Evolutionary conservation across 2,888 invertebrate genomes (phyloP), one percentile per base, ranked within the genome.

Genomic region (Apeira syringaria): DNA sequence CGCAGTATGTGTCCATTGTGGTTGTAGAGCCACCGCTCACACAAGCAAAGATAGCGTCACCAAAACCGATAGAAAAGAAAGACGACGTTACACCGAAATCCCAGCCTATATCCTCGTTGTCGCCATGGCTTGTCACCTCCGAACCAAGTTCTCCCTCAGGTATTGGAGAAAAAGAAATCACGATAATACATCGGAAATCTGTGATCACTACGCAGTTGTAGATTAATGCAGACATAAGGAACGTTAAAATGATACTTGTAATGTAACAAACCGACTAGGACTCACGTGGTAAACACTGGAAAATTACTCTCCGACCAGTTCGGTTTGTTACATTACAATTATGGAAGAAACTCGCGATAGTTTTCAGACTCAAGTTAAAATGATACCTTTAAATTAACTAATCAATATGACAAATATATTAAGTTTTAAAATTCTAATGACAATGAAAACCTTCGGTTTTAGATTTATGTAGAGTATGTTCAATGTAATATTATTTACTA

Each of bases 131-230:
- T 50, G 96, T 96, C 24, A 93, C 94, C 20, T 93, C 94, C 7
- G 95, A 95, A 64, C 93, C 94, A 10, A 91, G 92, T 45, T 93
- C 94, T 29, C 91, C 92, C 2, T 89, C 91, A 30, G 90, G 92
- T 13, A 90, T 93, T 59, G 91, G 94, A 71, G 92, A 92, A 67
- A 88, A 92, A 64, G 90, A 91, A 64, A 92, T 93, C 51, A 93
- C 93, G 31, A 92, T 93, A 38, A 94, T 96, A 56, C 94, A 95
- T 68, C 92, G 96, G 59, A 96, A 96, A 85, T 95, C 96, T 48
- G 96, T 96, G 65, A 96, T 96, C 61, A 96, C 96, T 53, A 96
- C 96, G 50, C 96, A 96, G 80, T 91, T 96, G 39, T 87, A 78
- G 60, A 31, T 7, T 26, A 34, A 29, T 38, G 15, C 22, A 17